A percentile compares a stretch with the other conserved stretches of the same genome.
Evolutionary conservation across 2,888 invertebrate species (phyloP).

Genomic region (Heliconius cydno): DNA sequence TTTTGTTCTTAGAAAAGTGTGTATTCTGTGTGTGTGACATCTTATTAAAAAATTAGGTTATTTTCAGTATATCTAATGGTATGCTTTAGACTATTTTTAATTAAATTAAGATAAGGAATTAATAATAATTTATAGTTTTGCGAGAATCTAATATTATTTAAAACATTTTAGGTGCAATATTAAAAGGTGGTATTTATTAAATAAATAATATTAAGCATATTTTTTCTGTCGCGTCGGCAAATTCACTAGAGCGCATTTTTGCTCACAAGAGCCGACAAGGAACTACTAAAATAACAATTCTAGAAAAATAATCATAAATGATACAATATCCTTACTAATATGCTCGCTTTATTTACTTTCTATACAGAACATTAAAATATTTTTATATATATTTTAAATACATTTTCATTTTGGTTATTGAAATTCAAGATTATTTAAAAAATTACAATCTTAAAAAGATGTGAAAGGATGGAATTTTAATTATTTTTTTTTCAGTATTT

Average conservation of each 20-base stretch:
- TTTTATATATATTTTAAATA: background rate
- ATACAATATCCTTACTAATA: background rate
- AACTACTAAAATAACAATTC: background rate
- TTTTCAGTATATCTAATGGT: background rate
- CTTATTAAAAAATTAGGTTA: background rate
- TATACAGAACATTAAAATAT: background rate
- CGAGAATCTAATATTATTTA: too few relatives aligned
- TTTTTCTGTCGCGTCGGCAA: background rate
- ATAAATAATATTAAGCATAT: background rate
- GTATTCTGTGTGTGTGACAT: background rate
- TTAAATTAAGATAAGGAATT: background rate
- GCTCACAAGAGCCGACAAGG: background rate
- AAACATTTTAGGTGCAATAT: background rate
- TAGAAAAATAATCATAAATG: background rate
- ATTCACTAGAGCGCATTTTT: background rate
- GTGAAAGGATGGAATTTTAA: background rate
- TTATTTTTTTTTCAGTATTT: too few relatives aligned
- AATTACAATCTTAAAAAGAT: background rate
- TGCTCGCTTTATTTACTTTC: background rate
- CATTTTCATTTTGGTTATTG: background rate
- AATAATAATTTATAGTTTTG: too few relatives aligned
- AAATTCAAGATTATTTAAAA: background rate
- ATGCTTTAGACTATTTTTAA: background rate
- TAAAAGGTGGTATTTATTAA: background rate
- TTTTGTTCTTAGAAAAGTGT: constrained; percentile 23